Conservation (phyloP, 1,140 invertebrate species). For the Drosophila ficusphila region DNA sequence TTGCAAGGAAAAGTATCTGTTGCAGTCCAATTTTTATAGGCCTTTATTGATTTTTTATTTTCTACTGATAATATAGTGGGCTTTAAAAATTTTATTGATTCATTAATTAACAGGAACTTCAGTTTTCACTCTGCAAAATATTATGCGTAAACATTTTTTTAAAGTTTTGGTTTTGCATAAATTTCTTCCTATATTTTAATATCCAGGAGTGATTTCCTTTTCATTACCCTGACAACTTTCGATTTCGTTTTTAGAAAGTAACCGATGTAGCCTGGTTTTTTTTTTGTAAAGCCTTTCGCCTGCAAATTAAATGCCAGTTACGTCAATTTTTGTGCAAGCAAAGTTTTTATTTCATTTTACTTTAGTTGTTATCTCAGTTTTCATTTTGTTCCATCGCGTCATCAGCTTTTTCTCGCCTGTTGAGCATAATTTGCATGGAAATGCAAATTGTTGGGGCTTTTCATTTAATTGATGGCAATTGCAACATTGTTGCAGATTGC, state of each 20-base stretch:
- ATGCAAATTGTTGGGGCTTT: constrained; percentile 62
- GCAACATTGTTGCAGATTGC: constrained; percentile 31
- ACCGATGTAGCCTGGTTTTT: constrained; percentile 7
- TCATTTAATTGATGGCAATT: constrained; percentile 59
- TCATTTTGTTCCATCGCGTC: not conserved
- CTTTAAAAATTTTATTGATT: too few species aligned
- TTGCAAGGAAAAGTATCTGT: too few species aligned
- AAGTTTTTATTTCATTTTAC: constrained; percentile 30
- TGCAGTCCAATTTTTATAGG: too few species aligned
- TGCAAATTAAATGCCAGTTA: constrained; percentile 59
- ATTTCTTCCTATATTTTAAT: constrained; percentile 5
- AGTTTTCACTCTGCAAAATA: too few species aligned
- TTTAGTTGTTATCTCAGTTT: constrained; percentile 5
- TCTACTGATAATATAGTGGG: too few species aligned
- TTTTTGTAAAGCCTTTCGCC: constrained; percentile 51
- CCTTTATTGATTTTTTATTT: too few species aligned
- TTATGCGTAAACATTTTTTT: too few species aligned
- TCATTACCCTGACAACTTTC: constrained; percentile 43
- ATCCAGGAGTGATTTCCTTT: constrained; percentile 23
- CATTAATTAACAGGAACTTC: too few species aligned
- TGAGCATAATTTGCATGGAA: constrained; percentile 55
- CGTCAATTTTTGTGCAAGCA: constrained; percentile 45
- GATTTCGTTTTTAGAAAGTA: constrained; percentile 61
- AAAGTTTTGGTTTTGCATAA: too few species aligned
- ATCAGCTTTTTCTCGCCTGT: constrained; percentile 20